Percentiles rank a stretch among this genome's conserved stretches.
Evolutionary conservation across 2,888 invertebrate genomes (phyloP).

Genomic region (Stenolophus ochropezus): DNA sequence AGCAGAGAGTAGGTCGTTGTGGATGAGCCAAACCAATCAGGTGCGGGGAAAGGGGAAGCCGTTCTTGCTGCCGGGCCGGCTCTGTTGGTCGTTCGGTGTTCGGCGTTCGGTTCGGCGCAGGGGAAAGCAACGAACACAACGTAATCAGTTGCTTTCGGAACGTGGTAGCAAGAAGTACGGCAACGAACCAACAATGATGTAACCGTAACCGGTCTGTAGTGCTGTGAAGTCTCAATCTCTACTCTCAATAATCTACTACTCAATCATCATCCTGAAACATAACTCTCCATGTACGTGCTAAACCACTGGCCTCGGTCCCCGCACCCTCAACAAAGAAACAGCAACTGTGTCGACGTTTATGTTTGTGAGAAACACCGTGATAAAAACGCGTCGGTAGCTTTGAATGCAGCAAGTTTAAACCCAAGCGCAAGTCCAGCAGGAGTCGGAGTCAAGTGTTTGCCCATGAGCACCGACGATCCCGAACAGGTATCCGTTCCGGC

Average conservation of each 20-base stretch:
- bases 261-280: neutral
- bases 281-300: constrained; percentile 55
- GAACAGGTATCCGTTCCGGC: constrained; percentile 59
- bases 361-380: constrained; percentile 53
- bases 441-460: constrained; percentile 6
- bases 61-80: constrained; percentile 12
- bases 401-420: constrained; percentile 2
- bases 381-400: constrained; percentile 22
- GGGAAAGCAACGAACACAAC: constrained; percentile 46
- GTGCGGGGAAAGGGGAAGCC: neutral
- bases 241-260: neutral
- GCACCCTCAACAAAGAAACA: constrained; percentile 46
- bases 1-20: neutral
- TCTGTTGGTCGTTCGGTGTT: constrained; percentile 2
- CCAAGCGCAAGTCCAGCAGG: constrained; percentile 26
- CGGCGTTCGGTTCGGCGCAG: constrained; percentile 1
- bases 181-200: constrained; percentile 49
- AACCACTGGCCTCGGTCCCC: constrained; percentile 51
- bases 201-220: constrained; percentile 57
- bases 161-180: constrained; percentile 42
- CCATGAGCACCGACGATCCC: constrained; percentile 42
- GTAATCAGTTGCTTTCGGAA: constrained; percentile 51
- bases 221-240: constrained; percentile 43
- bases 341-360: constrained; percentile 28
- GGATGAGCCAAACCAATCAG: constrained; percentile 3